phyloP scores from a whole-genome alignment of 2,113 vertebrate species.

The Oncorhynchus kisutch region DNA sequence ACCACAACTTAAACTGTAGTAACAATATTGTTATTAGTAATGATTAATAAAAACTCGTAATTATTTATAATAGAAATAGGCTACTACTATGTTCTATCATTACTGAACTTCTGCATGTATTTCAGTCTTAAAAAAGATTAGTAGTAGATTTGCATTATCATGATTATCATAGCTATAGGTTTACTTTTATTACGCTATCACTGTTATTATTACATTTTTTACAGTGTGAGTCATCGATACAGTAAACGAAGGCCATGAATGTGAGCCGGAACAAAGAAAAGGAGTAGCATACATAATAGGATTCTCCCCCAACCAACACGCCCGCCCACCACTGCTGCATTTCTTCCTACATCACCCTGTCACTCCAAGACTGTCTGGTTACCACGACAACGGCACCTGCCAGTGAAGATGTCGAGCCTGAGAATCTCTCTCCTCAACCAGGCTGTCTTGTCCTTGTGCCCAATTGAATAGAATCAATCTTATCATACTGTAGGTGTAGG shows the following conservation, averaged over 20 bases:
- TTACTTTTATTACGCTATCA: no score
- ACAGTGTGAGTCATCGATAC: background rate
- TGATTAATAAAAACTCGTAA: no score
- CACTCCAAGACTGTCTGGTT: conserved; percentile 52
- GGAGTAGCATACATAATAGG: conserved; percentile 9
- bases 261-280: conserved; percentile 53
- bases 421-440: conserved; percentile 23
- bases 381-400: conserved; percentile 50
- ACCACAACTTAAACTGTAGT: no score
- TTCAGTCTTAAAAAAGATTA: no score
- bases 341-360: background rate
- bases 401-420: conserved; percentile 8
- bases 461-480: background rate
- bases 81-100: no score
- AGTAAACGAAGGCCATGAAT: conserved; percentile 40
- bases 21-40: no score
- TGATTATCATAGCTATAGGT: no score
- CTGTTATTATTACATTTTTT: background rate
- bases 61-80: no score
- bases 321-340: conserved; percentile 17
- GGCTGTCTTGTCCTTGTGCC: background rate
- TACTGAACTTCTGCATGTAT: no score
- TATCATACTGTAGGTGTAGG: no score
- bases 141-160: no score
- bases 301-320: conserved; percentile 4